These are phyloP conservation scores for Fregata magnificens DNA, from an alignment of 2,113 vertebrate genomes.

Conservation along the genomic window DNA sequence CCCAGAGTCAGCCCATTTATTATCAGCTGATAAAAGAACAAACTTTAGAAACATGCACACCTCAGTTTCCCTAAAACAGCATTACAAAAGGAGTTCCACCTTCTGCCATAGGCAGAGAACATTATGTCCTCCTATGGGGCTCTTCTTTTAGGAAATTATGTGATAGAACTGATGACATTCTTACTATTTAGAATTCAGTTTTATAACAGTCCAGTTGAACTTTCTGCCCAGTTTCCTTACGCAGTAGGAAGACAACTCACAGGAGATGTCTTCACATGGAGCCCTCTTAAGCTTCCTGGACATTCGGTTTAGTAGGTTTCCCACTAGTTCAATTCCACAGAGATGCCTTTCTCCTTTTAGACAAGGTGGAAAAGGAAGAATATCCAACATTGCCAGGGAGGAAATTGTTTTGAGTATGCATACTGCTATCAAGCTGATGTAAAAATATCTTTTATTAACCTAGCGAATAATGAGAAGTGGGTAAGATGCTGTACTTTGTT, in stretches of 20 bases:
- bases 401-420: background rate
- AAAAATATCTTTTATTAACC: background rate
- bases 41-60: rapidly evolving
- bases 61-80: background rate
- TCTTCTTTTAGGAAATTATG: background rate
- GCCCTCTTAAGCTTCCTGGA: background rate
- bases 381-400: background rate
- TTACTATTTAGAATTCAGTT: background rate
- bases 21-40: background rate
- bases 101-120: background rate
- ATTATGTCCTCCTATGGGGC: background rate
- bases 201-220: background rate
- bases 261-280: rapidly evolving
- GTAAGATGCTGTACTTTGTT: background rate
- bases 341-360: background rate
- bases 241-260: background rate
- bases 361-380: background rate
- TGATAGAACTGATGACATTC: rapidly evolving
- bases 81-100: too few relatives aligned
- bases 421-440: background rate
- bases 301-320: background rate
- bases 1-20: background rate
- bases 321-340: background rate
- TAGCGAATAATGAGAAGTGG: background rate
- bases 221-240: background rate